Evolutionary conservation across 2,113 vertebrate genomes (phyloP), one percentile per base, ranked within the genome.

Genomic region (Vulpes vulpes): DNA sequence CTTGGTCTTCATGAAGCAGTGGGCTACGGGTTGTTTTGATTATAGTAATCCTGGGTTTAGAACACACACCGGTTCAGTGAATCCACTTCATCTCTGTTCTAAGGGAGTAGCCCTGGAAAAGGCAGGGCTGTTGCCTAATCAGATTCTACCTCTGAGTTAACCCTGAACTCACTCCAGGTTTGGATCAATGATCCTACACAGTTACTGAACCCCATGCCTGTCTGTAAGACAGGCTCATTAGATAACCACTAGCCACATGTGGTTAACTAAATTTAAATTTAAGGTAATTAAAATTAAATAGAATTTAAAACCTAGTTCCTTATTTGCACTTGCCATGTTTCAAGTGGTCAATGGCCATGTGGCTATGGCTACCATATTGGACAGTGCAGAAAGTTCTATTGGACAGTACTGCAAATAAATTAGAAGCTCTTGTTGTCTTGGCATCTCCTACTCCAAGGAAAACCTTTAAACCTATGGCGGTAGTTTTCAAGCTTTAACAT

Each of bases 41-140:
- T 65, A 73, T 43, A 38, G 12, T 98, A 95, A 96, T 97, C 93
- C 95, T 76, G 73, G 20, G 65, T 73, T 97, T 93, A 71, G 76
- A 90, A 69, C 43, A 93, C 80, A 95, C 20, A 35, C 20, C 9
- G 3, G 71, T 64, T 97, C 65, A 27, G 49, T 80, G 89, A 91
- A 32, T 91, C 94, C 0, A 1, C 38, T 53, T 91, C 27, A 12
- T 87, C 81, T 86, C 53, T 20, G 3, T 85, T 92, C 69, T 62
- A 16, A 83, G 51, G 93, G 62, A 60, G n/a, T 8, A 94, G 23
- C 49, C 74, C 32, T 51, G 22, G 74, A 90, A 51, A 76, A 71
- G 53, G 69, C 32, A 53, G 23, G 8, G 43, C 49, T 59, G 11
- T 57, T 35, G 9, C 73, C 82, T 95, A 60, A 60, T 81, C 73